phyloP scores from a whole-genome alignment of 2,888 invertebrate genomes.

The Andrena camellia region DNA sequence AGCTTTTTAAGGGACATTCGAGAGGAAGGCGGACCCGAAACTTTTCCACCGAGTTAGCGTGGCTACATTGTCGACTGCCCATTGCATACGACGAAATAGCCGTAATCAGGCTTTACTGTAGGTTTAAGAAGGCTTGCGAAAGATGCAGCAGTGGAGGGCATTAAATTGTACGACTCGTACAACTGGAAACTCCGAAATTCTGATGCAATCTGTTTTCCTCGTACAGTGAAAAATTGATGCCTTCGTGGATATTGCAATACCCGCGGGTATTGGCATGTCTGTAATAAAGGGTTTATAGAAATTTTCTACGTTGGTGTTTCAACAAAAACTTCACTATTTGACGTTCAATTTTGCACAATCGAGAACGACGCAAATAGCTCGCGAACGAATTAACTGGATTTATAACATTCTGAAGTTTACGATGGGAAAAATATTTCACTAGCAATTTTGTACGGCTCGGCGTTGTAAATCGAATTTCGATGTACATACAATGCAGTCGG shows the following conservation, averaged over 20 bases:
- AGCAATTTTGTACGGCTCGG: not conserved
- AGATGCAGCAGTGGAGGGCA: not conserved
- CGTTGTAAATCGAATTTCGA: not conserved
- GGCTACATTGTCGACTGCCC: conserved; percentile 8
- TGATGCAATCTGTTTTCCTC: not conserved
- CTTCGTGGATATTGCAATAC: not conserved
- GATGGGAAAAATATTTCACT: not conserved
- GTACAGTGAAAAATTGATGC: not conserved
- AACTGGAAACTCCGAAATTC: not conserved
- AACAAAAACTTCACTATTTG: not conserved
- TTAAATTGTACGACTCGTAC: not conserved
- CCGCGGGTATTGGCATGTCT: not conserved
- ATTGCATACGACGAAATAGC: conserved; percentile 6
- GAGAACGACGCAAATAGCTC: not conserved
- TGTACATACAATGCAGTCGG: not conserved
- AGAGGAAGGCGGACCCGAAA: conserved; percentile 27
- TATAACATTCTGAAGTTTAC: not conserved
- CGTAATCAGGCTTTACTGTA: conserved; percentile 25
- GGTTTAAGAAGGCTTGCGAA: not conserved
- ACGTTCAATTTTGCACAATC: not conserved
- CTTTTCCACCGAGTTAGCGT: conserved; percentile 9
- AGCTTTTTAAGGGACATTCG: conserved; percentile 39
- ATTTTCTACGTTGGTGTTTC: not conserved
- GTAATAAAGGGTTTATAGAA: not conserved
- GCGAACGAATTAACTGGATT: not conserved